Base-by-base conservation (phyloP, 2,888 invertebrate genomes). In the Automeris io region DNA sequence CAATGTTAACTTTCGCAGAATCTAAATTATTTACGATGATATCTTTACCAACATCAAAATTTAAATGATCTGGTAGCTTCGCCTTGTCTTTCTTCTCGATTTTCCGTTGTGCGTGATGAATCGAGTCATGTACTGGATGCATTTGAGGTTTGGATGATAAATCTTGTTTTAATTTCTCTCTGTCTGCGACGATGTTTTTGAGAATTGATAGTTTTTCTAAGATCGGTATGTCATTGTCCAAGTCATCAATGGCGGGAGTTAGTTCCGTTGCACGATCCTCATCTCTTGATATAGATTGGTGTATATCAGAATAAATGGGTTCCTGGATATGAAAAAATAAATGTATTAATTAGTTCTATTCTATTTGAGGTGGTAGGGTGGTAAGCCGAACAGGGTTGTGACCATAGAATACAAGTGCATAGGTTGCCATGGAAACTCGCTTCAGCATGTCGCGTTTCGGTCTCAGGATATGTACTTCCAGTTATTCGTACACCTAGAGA, bases 21-120 rank as follows among this genome's bases (percentile, higher is more conserved):
- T 13, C 7, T 26, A 26, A 12, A 13, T 26, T 13, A 13, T 12
- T 11, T 24, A 11, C 26, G 26, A 3, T 13, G n/a, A 16, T 29
- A 16, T n/a, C n/a, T 13, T 29, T n/a, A n/a, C 16, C 16, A 16
- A 29, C 4, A n/a, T 29, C 29, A 5, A 8, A n/a, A 4, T 34
- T 23, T 16, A 34, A 23, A 16, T 1, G 4, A n/a, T 34, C 21
- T 0, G 66, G 61, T 0, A 62, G 40, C 24, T 63, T 62, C 0
- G 82, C 67, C 41, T 77, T 70, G 18, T 86, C 80, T 50, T 86
- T 86, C 41, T 85, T 86, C 38, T 79, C 82, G 0, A 77, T 85
- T 41, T 67, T 81, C 9, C 70, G 67, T 2, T 82, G 74, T 3
- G 53, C 54, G 12, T 86, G 85, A 3, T 67, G 53, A 0, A 73